Evolutionary conservation across 2,888 invertebrate genomes (phyloP).

Genomic region (Hecatera dysodea): DNA sequence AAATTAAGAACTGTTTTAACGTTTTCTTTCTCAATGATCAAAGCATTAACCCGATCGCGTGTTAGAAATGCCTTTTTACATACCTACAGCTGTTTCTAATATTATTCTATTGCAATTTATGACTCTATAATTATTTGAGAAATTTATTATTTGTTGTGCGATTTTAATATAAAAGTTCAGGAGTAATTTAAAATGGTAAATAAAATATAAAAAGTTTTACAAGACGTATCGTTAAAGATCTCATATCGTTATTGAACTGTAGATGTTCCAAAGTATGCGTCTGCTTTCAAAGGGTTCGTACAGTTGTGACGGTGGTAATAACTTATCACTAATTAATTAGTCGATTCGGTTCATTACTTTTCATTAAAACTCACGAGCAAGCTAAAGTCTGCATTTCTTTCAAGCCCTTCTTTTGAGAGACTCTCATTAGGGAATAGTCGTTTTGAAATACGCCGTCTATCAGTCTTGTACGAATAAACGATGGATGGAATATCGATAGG

Average conservation of each 20-base stretch:
- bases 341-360: conserved; percentile 12
- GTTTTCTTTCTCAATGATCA: conserved; percentile 67
- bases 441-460: conserved; percentile 3
- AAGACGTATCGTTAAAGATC: conserved; percentile 30
- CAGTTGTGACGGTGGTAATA: conserved; percentile 7
- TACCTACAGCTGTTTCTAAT: conserved; percentile 57
- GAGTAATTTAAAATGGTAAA: conserved; percentile 54
- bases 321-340: conserved; percentile 8
- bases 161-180: conserved; percentile 52
- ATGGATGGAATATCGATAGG: conserved; percentile 28
- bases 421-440: too few relatives aligned
- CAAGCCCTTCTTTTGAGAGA: neutral
- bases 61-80: conserved; percentile 57
- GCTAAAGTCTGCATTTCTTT: neutral
- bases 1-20: conserved; percentile 49
- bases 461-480: conserved; percentile 9
- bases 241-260: conserved; percentile 47
- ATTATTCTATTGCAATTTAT: conserved; percentile 59
- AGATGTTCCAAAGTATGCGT: conserved; percentile 23
- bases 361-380: neutral
- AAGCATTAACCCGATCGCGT: conserved; percentile 70
- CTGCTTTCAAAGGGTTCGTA: conserved; percentile 8
- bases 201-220: conserved; percentile 39
- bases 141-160: conserved; percentile 45
- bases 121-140: conserved; percentile 46